These are phyloP conservation scores for Trichonephila clavipes DNA, from an alignment of 1,140 invertebrate species.

Conservation along the genomic window DNA sequence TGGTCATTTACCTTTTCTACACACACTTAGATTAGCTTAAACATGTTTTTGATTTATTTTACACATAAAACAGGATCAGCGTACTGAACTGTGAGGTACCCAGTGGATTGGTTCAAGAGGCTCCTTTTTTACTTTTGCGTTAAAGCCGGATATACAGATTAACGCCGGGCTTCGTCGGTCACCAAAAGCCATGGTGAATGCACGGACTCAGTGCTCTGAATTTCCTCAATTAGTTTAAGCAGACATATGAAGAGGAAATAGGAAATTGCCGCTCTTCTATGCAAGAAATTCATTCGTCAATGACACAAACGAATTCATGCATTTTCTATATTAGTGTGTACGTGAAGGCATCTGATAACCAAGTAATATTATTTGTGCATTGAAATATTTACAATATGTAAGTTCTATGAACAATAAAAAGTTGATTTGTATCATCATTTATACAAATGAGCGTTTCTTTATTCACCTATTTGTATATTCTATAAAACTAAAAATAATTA, in stretches of 20 bases:
- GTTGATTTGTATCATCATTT: too few relatives aligned
- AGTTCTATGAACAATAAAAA: too few relatives aligned
- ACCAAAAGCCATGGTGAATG: background rate
- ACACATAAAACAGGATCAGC: background rate
- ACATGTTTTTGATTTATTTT: background rate
- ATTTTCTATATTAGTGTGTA: background rate
- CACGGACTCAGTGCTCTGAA: constrained; percentile 28
- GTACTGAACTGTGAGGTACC: background rate
- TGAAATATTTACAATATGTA: too few relatives aligned
- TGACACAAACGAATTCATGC: background rate
- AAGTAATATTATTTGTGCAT: too few relatives aligned
- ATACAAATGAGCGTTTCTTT: too few relatives aligned
- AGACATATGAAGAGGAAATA: constrained; percentile 22
- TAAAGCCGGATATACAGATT: constrained; percentile 45
- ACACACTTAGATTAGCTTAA: too few relatives aligned
- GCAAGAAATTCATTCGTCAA: constrained; percentile 18
- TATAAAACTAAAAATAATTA: too few relatives aligned
- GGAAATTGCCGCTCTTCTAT: constrained; percentile 34
- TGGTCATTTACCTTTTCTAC: too few relatives aligned
- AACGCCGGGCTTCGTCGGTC: constrained; percentile 10
- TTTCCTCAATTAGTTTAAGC: constrained; percentile 56
- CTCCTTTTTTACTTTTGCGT: background rate
- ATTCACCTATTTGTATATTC: too few relatives aligned
- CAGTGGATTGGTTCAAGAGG: background rate
- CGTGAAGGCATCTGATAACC: too few relatives aligned